Conservation (phyloP, 1,140 invertebrate genomes). For the Papilio aristodemus region DNA sequence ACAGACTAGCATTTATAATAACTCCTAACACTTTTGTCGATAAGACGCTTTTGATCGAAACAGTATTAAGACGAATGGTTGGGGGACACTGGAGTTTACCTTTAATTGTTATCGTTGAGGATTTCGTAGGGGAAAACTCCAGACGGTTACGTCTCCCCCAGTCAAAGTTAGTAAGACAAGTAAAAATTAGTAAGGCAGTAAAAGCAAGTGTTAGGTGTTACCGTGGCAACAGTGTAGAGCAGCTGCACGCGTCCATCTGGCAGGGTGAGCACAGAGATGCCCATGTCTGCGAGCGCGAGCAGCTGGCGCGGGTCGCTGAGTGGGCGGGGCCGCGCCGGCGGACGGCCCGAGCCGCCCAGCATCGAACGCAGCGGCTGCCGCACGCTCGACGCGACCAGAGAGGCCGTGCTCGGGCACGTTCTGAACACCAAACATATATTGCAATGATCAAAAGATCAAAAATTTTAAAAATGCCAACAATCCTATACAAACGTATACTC, state of each 20-base stretch:
- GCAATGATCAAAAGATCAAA: no score
- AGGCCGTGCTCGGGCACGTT: slow-evolving; percentile 92
- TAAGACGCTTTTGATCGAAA: slow-evolving; percentile 22
- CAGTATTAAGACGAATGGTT: slow-evolving; percentile 30
- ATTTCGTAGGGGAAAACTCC: slow-evolving; percentile 40
- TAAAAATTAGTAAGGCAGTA: no score
- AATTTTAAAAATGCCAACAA: no score
- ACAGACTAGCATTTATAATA: not conserved
- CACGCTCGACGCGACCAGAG: slow-evolving; percentile 90
- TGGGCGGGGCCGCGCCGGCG: slow-evolving; percentile 88
- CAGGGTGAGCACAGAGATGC: slow-evolving; percentile 93
- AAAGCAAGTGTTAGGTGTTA: slow-evolving; percentile 78
- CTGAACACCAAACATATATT: slow-evolving; percentile 57
- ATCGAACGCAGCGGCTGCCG: slow-evolving; percentile 90
- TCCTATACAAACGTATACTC: slow-evolving; percentile 71
- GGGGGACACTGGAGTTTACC: slow-evolving; percentile 44
- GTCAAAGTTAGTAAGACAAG: no score
- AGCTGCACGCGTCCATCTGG: slow-evolving; percentile 95
- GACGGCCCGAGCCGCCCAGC: slow-evolving; percentile 88
- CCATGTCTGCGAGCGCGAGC: slow-evolving; percentile 94
- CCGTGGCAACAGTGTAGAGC: slow-evolving; percentile 91
- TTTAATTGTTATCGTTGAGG: slow-evolving; percentile 38
- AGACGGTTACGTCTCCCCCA: slow-evolving; percentile 47
- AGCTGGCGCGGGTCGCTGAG: slow-evolving; percentile 95
- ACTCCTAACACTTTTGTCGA: not conserved